Conservation (phyloP, 1,140 invertebrate genomes). For the Oncopodura yosiiana region DNA sequence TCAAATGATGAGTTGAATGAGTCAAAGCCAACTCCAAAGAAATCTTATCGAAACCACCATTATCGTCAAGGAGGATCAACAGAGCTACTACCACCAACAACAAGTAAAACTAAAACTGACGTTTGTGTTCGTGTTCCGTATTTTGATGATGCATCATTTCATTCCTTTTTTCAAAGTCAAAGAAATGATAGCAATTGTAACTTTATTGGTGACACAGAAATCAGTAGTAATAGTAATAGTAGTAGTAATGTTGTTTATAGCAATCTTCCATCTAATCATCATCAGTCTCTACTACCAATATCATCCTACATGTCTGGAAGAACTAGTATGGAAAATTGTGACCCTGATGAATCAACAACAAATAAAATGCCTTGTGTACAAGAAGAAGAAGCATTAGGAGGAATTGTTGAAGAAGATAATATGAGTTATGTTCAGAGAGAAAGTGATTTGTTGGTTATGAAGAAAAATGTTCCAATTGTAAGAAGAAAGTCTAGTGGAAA, state of each 20-base stretch:
- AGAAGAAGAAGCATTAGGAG: neutral
- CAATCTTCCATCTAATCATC: too few species aligned
- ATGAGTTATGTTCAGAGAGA: conserved; percentile 19
- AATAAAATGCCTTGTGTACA: neutral
- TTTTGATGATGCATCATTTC: conserved; percentile 29
- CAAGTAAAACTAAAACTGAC: neutral
- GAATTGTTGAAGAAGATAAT: neutral
- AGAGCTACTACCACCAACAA: neutral
- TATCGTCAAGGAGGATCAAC: neutral
- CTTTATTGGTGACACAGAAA: neutral
- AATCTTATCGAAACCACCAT: neutral
- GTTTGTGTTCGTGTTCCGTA: conserved; percentile 19
- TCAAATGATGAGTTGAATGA: conserved; percentile 33
- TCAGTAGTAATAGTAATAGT: neutral
- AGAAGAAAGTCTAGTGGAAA: conserved; percentile 25
- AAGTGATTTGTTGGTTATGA: conserved; percentile 29
- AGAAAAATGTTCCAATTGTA: conserved; percentile 25
- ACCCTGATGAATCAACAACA: neutral
- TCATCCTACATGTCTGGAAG: neutral
- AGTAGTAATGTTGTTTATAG: too few species aligned
- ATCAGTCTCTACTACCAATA: neutral
- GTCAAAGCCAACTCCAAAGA: neutral
- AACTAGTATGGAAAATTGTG: neutral
- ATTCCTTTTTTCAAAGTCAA: conserved; percentile 19
- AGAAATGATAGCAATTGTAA: neutral